Base-by-base conservation (phyloP, 2,888 invertebrate species). In the Boloria selene region DNA sequence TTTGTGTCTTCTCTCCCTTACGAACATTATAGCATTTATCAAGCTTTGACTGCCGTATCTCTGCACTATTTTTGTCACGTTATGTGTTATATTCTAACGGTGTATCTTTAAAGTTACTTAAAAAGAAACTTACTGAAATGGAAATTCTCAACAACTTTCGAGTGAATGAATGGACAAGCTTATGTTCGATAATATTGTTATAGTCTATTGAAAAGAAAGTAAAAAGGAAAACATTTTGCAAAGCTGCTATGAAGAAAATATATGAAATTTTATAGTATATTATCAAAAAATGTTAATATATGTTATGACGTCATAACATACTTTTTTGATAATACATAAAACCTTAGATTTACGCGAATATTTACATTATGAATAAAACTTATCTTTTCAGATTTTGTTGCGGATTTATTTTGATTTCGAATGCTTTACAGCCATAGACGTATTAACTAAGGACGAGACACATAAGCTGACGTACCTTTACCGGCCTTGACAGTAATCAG, bases 181-280 rank as follows among this genome's bases (percentile, higher is more conserved):
- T 56, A 56, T 26, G 56, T 56, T 56, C n/a, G 45, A 44, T 56
- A 56, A 56, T 56, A 45, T 56, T 56, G 56, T 45, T 56, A 56
- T 56, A 56, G 56, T 56, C 45, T 22, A 56, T 56, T 56, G 56
- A 45, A 56, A 56, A 56, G 56, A 56, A 45, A 56, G 56, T 45
- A 16, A 56, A 56, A 56, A 56, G 56, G 56, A 22, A 44, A 56
- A 45, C 56, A 13, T 56, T 56, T 56, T 45, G 56, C 22, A 0
- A n/a, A 22, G 45, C 5, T 26, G 0, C 45, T 26, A n/a, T 45
- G 5, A 16, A 56, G n/a, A 56, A 26, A 45, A 45, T 45, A 18
- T 22, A 10, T 56, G n/a, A 44, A 18, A n/a, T 26, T 13, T 18
- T 56, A 22, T 56, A n/a, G n/a, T n/a, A n/a, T n/a, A n/a, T n/a